Base-by-base conservation (phyloP, 1,140 invertebrate genomes). In the Varroa destructor region DNA sequence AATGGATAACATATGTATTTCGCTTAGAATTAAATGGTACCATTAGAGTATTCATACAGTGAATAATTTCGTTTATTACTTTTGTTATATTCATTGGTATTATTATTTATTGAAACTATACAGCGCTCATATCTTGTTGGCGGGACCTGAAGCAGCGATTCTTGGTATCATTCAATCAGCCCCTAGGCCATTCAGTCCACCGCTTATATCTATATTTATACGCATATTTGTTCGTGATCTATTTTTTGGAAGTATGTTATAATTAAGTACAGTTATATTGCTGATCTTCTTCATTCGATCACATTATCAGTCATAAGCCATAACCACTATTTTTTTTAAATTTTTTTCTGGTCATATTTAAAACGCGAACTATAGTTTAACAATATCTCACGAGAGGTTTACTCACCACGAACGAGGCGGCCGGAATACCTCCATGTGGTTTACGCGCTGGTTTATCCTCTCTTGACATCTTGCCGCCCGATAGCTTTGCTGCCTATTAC, bases 371-470 rank as follows among this genome's bases (percentile, higher is more conserved):
- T 14, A 67, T 25, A 25, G 25, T 25, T 12, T 12, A 14, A 67
- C 14, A 14, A 46, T 8, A 43, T 46, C 37, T 43, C 2, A 40
- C 37, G 14, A 43, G 40, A n/a, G 46, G 2, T 40, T 58, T 58
- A 75, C 74, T 75, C 58, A 76, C 75, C 61, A 76, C 71, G 71
- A 76, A 76, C 58, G 74, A 64, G 25, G 75, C 75, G 56, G 72
- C 67, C 14, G 76, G 76, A 25, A 76, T 76, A 56, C 76, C 76
- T 36, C 61, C 61, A 40, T 67, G 61, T 36, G 61, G 61, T 40
- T 67, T 67, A 14, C 61, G 61, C 36, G 46, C 46, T 51, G 14
- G 61, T 67, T 40, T 67, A 8, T n/a, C 46, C 40, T 67, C 61
- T 67, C 12, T 46, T 67, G 61, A 67, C 61, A 67, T 67, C 1